phyloP scores from a whole-genome alignment of 1,140 invertebrate species.

The Pollicipes pollicipes region DNA sequence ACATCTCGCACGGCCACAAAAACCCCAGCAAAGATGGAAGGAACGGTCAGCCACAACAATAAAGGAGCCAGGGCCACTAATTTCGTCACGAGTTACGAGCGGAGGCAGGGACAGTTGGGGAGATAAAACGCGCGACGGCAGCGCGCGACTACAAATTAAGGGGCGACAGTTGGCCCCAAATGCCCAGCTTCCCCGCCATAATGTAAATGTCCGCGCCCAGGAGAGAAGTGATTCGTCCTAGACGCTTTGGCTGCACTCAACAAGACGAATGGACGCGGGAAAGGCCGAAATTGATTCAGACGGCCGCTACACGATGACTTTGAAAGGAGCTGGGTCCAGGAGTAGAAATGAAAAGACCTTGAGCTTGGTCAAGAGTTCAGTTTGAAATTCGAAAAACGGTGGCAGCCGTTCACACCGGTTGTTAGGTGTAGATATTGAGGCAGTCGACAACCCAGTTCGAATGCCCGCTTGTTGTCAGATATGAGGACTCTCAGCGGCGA shows the following conservation, averaged over 20 bases:
- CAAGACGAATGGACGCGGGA: too few species aligned
- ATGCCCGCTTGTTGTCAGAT: too few species aligned
- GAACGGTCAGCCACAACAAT: not conserved
- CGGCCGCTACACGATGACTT: not conserved
- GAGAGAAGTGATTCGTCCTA: not conserved
- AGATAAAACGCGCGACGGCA: not conserved
- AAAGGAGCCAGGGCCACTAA: not conserved
- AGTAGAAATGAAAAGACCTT: too few species aligned
- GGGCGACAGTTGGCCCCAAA: not conserved
- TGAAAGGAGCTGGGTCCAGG: not conserved
- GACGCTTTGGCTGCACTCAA: not conserved
- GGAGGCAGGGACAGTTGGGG: not conserved
- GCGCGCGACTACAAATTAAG: not conserved
- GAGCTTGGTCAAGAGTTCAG: too few species aligned
- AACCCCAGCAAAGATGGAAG: not conserved
- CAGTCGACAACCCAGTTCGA: too few species aligned
- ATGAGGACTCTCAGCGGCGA: too few species aligned
- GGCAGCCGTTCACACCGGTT: too few species aligned
- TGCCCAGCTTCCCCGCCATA: not conserved
- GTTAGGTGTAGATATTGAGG: too few species aligned
- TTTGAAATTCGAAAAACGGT: too few species aligned
- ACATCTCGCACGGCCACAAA: not conserved
- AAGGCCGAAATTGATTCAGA: too few species aligned
- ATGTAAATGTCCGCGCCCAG: not conserved
- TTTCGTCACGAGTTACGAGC: not conserved